Conservation (phyloP, 2,797 vertebrate species). For the Uromys caudimaculatus region DNA sequence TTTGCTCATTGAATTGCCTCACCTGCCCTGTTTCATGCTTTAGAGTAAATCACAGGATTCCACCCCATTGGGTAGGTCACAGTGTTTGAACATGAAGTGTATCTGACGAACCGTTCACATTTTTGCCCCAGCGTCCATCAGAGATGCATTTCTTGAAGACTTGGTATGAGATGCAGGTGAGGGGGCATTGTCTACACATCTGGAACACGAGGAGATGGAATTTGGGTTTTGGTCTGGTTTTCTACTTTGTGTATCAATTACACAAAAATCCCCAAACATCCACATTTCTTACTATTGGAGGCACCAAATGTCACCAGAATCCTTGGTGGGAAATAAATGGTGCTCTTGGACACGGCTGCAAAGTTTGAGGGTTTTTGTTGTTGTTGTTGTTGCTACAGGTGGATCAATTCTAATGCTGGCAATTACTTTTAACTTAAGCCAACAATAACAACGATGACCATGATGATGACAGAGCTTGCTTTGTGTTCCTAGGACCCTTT, state of each 20-base stretch:
- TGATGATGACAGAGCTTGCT: background rate
- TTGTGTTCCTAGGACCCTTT: conserved; percentile 3
- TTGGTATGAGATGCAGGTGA: background rate
- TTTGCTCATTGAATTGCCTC: background rate
- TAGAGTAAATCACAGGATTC: background rate
- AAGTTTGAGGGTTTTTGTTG: background rate
- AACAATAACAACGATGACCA: background rate
- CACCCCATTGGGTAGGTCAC: background rate
- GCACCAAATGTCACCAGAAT: background rate
- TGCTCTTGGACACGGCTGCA: background rate
- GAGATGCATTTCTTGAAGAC: background rate
- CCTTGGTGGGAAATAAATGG: background rate
- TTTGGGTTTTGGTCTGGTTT: conserved; percentile 3
- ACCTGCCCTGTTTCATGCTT: background rate
- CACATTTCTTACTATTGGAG: background rate
- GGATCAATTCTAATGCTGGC: background rate
- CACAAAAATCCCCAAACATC: background rate
- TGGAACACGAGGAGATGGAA: background rate
- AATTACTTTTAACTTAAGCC: background rate
- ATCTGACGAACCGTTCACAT: background rate
- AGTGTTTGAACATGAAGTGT: background rate
- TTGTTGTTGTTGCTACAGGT: background rate
- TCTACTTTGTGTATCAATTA: background rate
- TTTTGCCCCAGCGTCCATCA: background rate
- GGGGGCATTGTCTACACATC: background rate